phyloP scores from a whole-genome alignment of 2,888 invertebrate genomes.

The Iselma pallidipennis region DNA sequence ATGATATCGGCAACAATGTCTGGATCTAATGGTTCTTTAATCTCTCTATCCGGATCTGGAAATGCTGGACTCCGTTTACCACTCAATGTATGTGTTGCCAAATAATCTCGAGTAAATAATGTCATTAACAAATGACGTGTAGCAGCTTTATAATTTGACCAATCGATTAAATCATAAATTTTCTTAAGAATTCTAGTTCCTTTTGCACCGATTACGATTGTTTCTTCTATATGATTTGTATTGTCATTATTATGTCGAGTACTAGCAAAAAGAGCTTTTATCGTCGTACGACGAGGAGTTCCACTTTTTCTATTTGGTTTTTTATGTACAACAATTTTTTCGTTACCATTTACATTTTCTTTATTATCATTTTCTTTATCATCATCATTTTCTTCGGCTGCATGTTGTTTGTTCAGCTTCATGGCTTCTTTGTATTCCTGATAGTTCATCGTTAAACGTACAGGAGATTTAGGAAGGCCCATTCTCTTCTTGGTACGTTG shows the following conservation, averaged over 20 bases:
- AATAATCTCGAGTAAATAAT: conserved; percentile 60
- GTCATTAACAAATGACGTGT: conserved; percentile 60
- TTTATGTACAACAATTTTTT: no score
- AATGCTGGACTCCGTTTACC: conserved; percentile 63
- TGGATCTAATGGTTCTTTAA: conserved; percentile 54
- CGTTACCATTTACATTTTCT: no score
- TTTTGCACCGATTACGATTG: conserved; percentile 56
- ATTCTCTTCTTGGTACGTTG: neutral
- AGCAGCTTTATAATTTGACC: conserved; percentile 58
- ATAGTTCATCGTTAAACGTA: neutral
- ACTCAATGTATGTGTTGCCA: conserved; percentile 64
- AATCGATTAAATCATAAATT: conserved; percentile 58
- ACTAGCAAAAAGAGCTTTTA: no score
- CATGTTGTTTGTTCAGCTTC: no score
- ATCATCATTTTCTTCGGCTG: no score
- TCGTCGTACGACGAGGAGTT: no score
- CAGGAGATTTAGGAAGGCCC: neutral
- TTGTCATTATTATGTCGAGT: neutral
- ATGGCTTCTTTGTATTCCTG: no score
- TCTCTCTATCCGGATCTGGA: conserved; percentile 27
- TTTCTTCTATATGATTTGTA: neutral
- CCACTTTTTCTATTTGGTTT: no score
- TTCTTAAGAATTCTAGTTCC: conserved; percentile 48
- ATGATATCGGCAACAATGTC: conserved; percentile 61
- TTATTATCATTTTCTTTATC: no score